Evolutionary conservation across 2,113 vertebrate species (phyloP).

Genomic region (Laterallus jamaicensis): DNA sequence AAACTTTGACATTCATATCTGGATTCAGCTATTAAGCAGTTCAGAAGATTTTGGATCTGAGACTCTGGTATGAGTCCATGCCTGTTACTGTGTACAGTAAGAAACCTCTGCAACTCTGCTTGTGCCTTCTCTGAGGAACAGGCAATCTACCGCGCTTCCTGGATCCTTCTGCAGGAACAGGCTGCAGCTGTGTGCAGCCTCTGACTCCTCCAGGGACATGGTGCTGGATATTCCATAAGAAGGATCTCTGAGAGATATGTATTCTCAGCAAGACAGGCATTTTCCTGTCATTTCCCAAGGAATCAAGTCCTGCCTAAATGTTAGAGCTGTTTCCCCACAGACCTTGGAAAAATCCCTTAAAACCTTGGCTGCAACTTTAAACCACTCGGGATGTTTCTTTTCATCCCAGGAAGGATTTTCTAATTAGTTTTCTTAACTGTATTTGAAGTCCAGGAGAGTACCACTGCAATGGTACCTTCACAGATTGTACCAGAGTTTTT

Average conservation of each 20-base stretch:
- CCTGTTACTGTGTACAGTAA: background rate
- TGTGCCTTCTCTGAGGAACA: background rate
- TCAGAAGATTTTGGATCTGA: background rate
- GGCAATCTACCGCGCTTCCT: background rate
- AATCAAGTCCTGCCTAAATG: background rate
- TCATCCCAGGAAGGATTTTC: background rate
- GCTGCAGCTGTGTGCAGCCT: background rate
- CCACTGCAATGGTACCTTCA: background rate
- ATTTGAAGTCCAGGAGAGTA: background rate
- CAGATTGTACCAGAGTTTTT: background rate
- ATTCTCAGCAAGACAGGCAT: background rate
- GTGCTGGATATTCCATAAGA: background rate
- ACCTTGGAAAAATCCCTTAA: background rate
- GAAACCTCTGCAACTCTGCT: background rate
- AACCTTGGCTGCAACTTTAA: background rate
- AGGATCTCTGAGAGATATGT: background rate
- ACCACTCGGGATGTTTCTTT: background rate
- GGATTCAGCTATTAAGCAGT: background rate
- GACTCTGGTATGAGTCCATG: background rate
- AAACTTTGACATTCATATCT: background rate
- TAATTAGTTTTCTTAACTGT: background rate
- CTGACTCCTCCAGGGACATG: background rate
- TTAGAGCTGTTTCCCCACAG: background rate
- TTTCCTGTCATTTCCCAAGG: background rate
- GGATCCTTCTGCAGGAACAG: background rate